Evolutionary conservation across 2,888 invertebrate genomes (phyloP), one percentile per base, ranked within the genome.

Genomic region (Gryllus longicercus): DNA sequence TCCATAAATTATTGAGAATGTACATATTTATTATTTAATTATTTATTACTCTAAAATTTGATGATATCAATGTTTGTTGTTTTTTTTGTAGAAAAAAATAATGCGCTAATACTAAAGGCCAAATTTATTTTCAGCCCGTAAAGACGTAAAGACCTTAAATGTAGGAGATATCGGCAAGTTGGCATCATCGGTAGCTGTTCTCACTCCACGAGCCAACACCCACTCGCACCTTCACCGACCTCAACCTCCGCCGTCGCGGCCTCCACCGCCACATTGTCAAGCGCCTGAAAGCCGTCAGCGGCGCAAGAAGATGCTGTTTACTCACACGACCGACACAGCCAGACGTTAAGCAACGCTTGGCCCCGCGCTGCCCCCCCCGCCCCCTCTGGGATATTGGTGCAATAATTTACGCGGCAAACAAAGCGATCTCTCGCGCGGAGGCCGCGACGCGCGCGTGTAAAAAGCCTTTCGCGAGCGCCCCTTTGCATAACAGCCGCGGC

Each of bases 331-430:
- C 63, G 63, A 63, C 12, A 0, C n/a, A 63, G 38, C 8, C 38
- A 38, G 63, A 14, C 63, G 63, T 63, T 63, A n/a, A 63, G 63
- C 63, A 63, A 63, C 63, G n/a, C 63, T 11, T n/a, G 63, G 63
- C 63, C 63, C n/a, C 63, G 8, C 1, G 63, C 63, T 16, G 16
- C 16, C 63, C 4, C 63, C 63, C 63, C 8, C 38, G 1, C 38
- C 63, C 14, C n/a, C n/a, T 14, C 63, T n/a, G 63, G 63, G 63
- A 63, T 63, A 63, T 63, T 63, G 63, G 63, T 63, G 63, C 63
- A 63, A 63, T 63, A 63, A 63, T 63, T 63, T 63, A 63, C 63
- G 63, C n/a, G 4, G 63, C 63, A 63, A 63, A 63, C 63, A 63
- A 63, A 63, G 63, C 63, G 0, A 11, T 5, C 16, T 63, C 63